Evolutionary conservation across 1,140 invertebrate species (phyloP).

Genomic region (Drosophila subobscura): DNA sequence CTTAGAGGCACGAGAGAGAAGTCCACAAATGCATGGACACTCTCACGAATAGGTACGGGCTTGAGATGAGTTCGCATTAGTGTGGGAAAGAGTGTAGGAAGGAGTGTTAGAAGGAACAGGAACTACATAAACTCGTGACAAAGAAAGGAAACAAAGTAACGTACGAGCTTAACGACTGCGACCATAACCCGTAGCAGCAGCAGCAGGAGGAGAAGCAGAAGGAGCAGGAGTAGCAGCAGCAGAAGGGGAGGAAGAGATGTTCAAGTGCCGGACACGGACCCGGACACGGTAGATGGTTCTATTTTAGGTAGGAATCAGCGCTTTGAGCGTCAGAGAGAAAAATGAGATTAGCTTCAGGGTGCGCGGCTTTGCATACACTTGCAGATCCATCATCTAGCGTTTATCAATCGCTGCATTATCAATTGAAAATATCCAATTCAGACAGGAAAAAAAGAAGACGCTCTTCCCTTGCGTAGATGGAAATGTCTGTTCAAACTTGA

Average conservation of each 20-base stretch:
- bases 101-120: no score
- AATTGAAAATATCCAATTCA: no score
- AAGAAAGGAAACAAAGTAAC: slow-evolving; percentile 46
- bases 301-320: slow-evolving; percentile 4
- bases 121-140: background rate
- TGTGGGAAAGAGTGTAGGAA: background rate
- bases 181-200: slow-evolving; percentile 29
- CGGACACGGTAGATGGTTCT: background rate
- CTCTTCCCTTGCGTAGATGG: no score
- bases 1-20: no score
- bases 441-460: no score
- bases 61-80: background rate
- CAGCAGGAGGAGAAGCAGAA: background rate
- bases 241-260: slow-evolving; percentile 19
- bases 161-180: slow-evolving; percentile 35
- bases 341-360: background rate
- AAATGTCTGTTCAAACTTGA: no score
- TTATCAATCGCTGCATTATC: no score
- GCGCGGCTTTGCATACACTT: no score
- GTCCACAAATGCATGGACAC: no score
- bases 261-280: background rate
- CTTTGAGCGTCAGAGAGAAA: background rate
- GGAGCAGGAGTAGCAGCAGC: slow-evolving; percentile 10
- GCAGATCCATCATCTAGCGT: no score
- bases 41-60: no score